Evolutionary conservation across 2,888 invertebrate species (phyloP).

Genomic region (Argyresthia albistria): DNA sequence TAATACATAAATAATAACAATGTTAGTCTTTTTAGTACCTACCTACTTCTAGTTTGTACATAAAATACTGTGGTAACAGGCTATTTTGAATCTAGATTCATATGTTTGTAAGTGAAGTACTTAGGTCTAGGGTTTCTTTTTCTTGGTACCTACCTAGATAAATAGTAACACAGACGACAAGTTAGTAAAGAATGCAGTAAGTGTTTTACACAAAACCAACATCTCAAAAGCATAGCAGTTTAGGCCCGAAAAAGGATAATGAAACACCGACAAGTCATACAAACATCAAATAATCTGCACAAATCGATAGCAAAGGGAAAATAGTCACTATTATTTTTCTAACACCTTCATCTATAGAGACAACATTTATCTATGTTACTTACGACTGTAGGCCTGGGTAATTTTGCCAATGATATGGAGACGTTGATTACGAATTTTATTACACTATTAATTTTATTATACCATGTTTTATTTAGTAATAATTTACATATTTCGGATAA

Average conservation of each 20-base stretch:
- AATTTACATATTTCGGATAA: conserved; percentile 52
- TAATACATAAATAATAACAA: background rate
- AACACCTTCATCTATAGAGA: background rate
- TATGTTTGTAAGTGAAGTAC: background rate
- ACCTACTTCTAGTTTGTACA: background rate
- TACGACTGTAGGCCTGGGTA: conserved; percentile 35
- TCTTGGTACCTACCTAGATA: too few species aligned
- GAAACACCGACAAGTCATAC: too few species aligned
- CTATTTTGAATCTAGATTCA: background rate
- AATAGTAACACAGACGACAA: too few species aligned
- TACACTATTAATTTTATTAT: conserved; percentile 13
- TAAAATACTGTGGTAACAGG: background rate
- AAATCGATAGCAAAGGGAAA: too few species aligned
- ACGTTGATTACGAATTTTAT: conserved; percentile 9
- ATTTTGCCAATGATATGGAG: conserved; percentile 33
- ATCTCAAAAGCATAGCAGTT: too few species aligned
- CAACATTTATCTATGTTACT: conserved; percentile 26
- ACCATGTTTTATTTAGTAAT: conserved; percentile 20
- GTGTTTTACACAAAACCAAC: too few species aligned
- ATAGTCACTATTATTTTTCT: background rate
- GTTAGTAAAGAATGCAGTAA: too few species aligned
- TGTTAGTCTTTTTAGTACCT: background rate
- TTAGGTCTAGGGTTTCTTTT: too few species aligned
- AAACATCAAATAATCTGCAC: too few species aligned
- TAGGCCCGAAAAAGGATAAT: too few species aligned